These are phyloP conservation scores for Brachionichthys hirsutus DNA, from an alignment of 2,113 vertebrate species.

Conservation along the genomic window DNA sequence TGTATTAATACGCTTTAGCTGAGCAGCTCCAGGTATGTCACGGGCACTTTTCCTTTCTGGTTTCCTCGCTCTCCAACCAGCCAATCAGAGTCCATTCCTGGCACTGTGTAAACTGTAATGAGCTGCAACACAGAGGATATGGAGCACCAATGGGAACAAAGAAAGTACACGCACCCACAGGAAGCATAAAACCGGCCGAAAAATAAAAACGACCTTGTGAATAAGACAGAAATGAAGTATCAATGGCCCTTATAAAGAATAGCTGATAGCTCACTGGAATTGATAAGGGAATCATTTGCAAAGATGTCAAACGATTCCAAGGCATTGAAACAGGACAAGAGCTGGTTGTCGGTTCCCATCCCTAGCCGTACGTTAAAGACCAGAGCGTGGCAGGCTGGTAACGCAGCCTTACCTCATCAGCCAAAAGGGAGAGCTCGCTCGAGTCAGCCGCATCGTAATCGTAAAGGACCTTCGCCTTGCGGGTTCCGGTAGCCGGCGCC, in stretches of 20 bases:
- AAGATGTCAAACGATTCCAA: too few species aligned
- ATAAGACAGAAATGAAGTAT: too few species aligned
- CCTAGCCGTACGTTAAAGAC: too few species aligned
- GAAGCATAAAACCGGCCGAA: too few species aligned
- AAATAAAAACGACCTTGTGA: too few species aligned
- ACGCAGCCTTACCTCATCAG: constrained; percentile 86
- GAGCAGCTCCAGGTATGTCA: constrained; percentile 96
- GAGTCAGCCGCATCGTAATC: constrained; percentile 94
- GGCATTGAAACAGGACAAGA: too few species aligned
- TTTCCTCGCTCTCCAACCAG: constrained; percentile 92
- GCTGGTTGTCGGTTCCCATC: too few species aligned
- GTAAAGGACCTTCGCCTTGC: constrained; percentile 92
- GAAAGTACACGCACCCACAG: too few species aligned
- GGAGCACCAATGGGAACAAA: not conserved
- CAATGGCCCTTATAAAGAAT: too few species aligned
- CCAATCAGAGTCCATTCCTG: constrained; percentile 97
- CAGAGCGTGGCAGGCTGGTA: not conserved
- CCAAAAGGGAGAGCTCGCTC: constrained; percentile 89
- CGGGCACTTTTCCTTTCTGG: constrained; percentile 93
- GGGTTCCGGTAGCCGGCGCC: constrained; percentile 87
- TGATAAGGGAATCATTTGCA: too few species aligned
- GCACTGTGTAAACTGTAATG: constrained; percentile 94
- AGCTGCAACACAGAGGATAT: constrained; percentile 76
- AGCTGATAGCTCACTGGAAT: too few species aligned
- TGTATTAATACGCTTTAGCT: too few species aligned